Conservation (phyloP, 92 coral and sea anemone species). For the Palythoa grandiflora region DNA sequence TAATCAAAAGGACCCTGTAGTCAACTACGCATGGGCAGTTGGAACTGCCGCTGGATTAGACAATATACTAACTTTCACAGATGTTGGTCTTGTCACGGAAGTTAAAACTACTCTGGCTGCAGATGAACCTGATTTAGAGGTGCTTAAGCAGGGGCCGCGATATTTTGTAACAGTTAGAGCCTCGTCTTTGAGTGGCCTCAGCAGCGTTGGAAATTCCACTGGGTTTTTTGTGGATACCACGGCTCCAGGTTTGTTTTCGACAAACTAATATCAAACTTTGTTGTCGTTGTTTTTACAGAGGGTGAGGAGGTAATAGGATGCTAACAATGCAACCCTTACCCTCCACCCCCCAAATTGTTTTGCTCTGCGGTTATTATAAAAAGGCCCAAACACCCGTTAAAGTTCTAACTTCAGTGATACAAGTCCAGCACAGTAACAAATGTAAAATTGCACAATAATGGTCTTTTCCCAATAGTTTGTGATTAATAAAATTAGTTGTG, state of each 20-base stretch:
- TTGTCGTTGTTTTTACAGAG: not conserved
- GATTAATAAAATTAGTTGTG: too few relatives aligned
- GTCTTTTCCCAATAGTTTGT: too few relatives aligned
- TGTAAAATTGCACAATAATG: too few relatives aligned
- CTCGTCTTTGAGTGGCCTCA: slow-evolving; percentile 75
- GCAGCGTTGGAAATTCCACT: slow-evolving; percentile 73
- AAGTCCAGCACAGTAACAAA: too few relatives aligned
- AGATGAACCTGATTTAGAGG: slow-evolving; percentile 81
- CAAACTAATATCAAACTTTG: not conserved
- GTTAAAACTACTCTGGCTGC: slow-evolving; percentile 68
- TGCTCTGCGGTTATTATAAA: too few relatives aligned
- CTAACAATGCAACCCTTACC: too few relatives aligned
- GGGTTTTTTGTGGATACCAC: slow-evolving; percentile 90
- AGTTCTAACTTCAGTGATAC: too few relatives aligned
- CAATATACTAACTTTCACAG: slow-evolving; percentile 73
- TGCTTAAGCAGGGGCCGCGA: slow-evolving; percentile 72
- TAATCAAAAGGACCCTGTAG: slow-evolving; percentile 85
- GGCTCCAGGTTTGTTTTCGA: slow-evolving; percentile 59
- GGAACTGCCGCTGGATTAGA: slow-evolving; percentile 78
- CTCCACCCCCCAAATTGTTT: too few relatives aligned
- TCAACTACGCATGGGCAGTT: slow-evolving; percentile 92
- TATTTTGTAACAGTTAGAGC: slow-evolving; percentile 91
- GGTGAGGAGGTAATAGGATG: too few relatives aligned
- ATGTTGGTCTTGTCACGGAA: slow-evolving; percentile 74
- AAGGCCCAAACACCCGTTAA: too few relatives aligned